These are phyloP conservation scores for Paramormyrops hopkinsi DNA, from an alignment of 2,797 vertebrate genomes.

Conservation along the genomic window DNA sequence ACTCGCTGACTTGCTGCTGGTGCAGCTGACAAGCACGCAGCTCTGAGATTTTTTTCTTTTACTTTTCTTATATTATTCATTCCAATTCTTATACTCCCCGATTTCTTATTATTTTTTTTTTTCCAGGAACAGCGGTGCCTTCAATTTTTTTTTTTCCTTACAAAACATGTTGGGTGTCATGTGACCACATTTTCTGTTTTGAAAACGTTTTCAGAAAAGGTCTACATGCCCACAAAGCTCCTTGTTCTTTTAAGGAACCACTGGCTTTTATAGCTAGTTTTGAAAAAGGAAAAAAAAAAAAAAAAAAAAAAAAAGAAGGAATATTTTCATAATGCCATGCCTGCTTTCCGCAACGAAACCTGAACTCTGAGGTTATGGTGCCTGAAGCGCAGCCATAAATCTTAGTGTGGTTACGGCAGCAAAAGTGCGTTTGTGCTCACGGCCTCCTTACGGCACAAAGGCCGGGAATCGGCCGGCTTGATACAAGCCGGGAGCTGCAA, in stretches of 20 bases:
- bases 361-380: neutral
- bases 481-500: neutral
- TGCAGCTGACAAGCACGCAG: neutral
- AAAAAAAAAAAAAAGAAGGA: neutral
- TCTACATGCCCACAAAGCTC: constrained; percentile 1
- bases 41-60: neutral
- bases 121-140: neutral
- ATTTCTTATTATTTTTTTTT: neutral
- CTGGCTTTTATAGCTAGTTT: neutral
- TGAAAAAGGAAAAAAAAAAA: neutral
- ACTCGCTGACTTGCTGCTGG: neutral
- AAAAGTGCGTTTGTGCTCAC: neutral
- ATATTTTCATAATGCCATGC: constrained; percentile 7
- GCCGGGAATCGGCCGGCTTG: neutral
- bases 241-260: neutral
- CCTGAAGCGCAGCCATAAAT: neutral
- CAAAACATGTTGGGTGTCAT: constrained; percentile 1
- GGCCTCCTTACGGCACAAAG: neutral
- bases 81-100: neutral
- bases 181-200: neutral
- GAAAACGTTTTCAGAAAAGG: neutral
- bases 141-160: neutral
- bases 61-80: neutral
- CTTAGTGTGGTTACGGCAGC: constrained; percentile 3
- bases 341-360: neutral